Evolutionary conservation across 2,797 vertebrate genomes (phyloP), one percentile per base, ranked within the genome.

Genomic region (Crax fasciolata): DNA sequence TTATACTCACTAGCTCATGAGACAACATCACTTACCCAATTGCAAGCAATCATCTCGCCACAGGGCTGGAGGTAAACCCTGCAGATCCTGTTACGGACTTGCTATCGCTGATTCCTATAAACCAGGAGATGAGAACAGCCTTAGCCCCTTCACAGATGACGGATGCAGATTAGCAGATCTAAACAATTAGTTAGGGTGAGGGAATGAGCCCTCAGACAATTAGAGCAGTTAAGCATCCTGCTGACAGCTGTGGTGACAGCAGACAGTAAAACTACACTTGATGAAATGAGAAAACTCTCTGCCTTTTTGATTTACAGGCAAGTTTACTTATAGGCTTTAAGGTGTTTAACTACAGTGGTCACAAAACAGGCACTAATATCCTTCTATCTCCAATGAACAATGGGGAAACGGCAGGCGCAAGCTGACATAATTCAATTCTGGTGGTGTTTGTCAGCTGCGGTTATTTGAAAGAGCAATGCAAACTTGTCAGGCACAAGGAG

Each of bases 201-300:
- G 89, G 96, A 97, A 97, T 59, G 89, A 95, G 96, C 91, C 95
- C 97, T 97, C 74, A 96, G 97, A 97, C 97, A 97, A 97, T 98
- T 97, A 97, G 91, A 97, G 94, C 74, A 93, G 84, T 95, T 96
- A 97, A 98, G 92, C 93, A 97, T 96, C 96, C 95, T 97, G 97
- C 85, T 97, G 98, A 98, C 97, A 98, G 97, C 97, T 96, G 90
- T 97, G 97, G 96, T 98, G 97, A 98, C 98, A 98, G 98, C 79
- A 54, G 93, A 96, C 92, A 97, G 92, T 97, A 97, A 97, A 98
- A 97, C 95, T 91, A 84, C 76, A 85, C 92, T 76, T 94, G 66
- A 95, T 86, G 95, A 98, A 98, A 96, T 89, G 87, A 93, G 91
- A 96, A 97, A 96, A 88, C 76, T 88, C 81, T 85, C 81, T 95